phyloP scores from a whole-genome alignment of 2,113 vertebrate genomes.

The Cygnus atratus region DNA sequence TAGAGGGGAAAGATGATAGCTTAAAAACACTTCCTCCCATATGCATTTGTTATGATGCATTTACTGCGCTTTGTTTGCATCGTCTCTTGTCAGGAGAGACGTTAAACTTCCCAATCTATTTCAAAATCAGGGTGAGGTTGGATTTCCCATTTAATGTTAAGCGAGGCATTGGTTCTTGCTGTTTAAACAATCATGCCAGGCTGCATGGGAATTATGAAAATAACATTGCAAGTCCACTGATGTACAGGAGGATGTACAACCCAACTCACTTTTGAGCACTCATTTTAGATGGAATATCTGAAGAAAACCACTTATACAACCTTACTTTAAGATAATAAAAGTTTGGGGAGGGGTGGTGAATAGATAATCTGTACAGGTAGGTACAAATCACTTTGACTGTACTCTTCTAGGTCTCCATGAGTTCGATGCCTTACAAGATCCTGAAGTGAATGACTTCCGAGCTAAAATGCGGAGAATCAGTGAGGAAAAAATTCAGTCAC shows the following conservation, averaged over 20 bases:
- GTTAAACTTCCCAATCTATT: not conserved
- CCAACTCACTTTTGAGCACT: not conserved
- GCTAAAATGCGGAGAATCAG: constrained; percentile 90
- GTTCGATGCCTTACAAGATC: constrained; percentile 90
- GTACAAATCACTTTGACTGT: not conserved
- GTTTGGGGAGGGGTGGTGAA: not conserved
- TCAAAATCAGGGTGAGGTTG: not conserved
- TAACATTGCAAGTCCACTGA: not conserved
- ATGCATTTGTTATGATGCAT: not conserved
- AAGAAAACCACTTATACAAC: not conserved
- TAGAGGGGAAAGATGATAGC: not conserved
- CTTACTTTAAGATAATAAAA: not conserved
- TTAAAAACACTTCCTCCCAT: not conserved
- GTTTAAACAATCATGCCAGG: not conserved
- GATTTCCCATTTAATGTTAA: not conserved
- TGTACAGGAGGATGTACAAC: not conserved
- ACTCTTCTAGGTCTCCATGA: constrained; percentile 90
- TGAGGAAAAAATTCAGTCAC: constrained; percentile 88
- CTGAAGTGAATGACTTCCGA: constrained; percentile 96
- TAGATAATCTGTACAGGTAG: not conserved
- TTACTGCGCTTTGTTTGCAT: not conserved
- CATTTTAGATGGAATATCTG: not conserved
- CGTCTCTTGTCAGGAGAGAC: not conserved
- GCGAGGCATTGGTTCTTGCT: not conserved
- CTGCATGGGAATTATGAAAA: not conserved